Evolutionary conservation across 2,797 vertebrate genomes (phyloP), one percentile per base, ranked within the genome.

Genomic region (Cygnus olor): DNA sequence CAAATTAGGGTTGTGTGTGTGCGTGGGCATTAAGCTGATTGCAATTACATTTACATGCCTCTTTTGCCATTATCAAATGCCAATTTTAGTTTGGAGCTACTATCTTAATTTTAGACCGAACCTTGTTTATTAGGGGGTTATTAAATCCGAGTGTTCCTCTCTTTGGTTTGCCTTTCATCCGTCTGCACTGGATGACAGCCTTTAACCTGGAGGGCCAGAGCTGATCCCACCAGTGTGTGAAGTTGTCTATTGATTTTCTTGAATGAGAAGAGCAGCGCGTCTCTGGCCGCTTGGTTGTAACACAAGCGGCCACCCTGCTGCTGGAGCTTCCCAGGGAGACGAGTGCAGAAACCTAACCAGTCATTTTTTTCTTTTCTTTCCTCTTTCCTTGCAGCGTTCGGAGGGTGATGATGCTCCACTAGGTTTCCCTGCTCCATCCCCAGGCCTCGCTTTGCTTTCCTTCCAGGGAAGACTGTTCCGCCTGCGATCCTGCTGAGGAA

Each of bases 211-310:
- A 98, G 96, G 97, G 97, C 97, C 96, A 97, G 96, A 97, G 97
- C 96, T 76, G 94, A 95, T 96, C 97, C 96, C 91, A 95, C 74
- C 82, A 96, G 97, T 79, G 96, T 97, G 97, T 97, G 89, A 98
- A 98, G 97, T 97, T 98, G 96, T 97, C 96, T 98, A 96, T 97
- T 98, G 95, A 97, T 97, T 98, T 98, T 98, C 92, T 84, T 96
- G 96, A 97, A 97, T 95, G 95, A 96, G 97, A 97, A 97, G 92
- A 96, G 95, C 63, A 93, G 97, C 5, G 82, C 53, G 49, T 97
- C 92, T 96, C 96, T 22, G 77, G 94, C 95, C 53, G 9, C 80
- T 89, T 94, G 82, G 89, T 94, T 96, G 97, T 95, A 95, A 95
- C 94, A 94, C 96, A 89, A 89, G 92, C 93, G 93, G 95, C 95